Evolutionary conservation across 2,113 vertebrate species (phyloP).

Genomic region (Dasypus novemcinctus): DNA sequence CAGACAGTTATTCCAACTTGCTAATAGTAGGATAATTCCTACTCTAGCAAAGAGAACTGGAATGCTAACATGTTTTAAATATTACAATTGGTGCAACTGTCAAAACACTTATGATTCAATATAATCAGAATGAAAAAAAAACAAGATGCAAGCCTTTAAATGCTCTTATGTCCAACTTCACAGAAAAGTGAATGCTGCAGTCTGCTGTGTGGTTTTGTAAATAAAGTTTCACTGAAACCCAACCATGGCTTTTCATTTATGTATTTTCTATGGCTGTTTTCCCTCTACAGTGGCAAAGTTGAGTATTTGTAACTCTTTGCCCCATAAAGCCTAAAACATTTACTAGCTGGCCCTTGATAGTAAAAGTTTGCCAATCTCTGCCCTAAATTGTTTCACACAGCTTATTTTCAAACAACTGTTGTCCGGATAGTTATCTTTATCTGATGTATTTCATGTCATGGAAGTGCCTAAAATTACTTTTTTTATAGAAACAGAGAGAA

Average conservation of each 20-base stretch:
- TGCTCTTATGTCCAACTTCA: not conserved
- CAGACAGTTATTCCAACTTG: not conserved
- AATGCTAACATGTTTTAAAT: not conserved
- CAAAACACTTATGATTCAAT: conserved; percentile 12
- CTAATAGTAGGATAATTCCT: not conserved
- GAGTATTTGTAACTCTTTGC: not conserved
- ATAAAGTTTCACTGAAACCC: not conserved
- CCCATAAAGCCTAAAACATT: not conserved
- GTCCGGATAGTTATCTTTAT: not conserved
- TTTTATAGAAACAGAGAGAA: conserved; percentile 43
- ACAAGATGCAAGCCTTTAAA: not conserved
- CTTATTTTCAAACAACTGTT: not conserved
- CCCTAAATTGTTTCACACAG: not conserved
- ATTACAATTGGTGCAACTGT: not conserved
- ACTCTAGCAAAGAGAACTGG: not conserved
- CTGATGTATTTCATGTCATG: not conserved
- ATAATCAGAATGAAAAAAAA: not conserved
- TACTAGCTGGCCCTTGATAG: not conserved
- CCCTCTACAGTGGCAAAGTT: not conserved
- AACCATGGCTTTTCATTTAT: fast-evolving
- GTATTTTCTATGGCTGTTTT: not conserved
- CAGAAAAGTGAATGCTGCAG: not conserved
- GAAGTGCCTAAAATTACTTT: not conserved
- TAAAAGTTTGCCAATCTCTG: not conserved
- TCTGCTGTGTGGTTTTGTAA: not conserved